phyloP scores from a whole-genome alignment of 2,797 vertebrate species.

The Tapirus indicus region DNA sequence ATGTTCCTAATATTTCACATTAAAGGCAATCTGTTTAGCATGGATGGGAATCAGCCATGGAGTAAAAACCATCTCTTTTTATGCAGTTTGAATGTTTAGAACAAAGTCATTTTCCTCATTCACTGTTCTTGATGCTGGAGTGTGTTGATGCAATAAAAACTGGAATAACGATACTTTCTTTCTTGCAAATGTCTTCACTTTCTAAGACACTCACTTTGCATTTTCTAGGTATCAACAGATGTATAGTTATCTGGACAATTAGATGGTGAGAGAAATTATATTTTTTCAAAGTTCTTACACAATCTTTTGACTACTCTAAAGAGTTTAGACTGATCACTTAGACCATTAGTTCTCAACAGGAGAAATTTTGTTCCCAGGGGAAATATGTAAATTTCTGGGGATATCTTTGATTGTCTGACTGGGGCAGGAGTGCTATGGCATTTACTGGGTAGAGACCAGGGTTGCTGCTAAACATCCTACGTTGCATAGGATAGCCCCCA shows the following conservation, averaged over 20 bases:
- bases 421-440: neutral
- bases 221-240: neutral
- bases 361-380: neutral
- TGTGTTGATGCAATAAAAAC: neutral
- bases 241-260: neutral
- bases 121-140: neutral
- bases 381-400: neutral
- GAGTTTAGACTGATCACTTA: neutral
- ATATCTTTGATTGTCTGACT: neutral
- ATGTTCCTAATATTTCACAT: neutral
- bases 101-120: neutral
- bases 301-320: neutral
- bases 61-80: neutral
- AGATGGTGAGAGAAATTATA: neutral
- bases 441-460: neutral
- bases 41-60: neutral
- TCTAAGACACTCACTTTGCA: neutral
- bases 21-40: conserved; percentile 1
- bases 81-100: neutral
- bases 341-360: neutral
- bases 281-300: neutral
- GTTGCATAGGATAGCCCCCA: no score
- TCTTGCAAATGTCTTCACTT: conserved; percentile 33
- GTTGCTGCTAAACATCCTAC: neutral
- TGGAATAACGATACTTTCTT: neutral